Percentiles rank a stretch among this genome's conserved stretches.
Conservation (phyloP, 1,140 invertebrate species). For the Hylaeus volcanicus region DNA sequence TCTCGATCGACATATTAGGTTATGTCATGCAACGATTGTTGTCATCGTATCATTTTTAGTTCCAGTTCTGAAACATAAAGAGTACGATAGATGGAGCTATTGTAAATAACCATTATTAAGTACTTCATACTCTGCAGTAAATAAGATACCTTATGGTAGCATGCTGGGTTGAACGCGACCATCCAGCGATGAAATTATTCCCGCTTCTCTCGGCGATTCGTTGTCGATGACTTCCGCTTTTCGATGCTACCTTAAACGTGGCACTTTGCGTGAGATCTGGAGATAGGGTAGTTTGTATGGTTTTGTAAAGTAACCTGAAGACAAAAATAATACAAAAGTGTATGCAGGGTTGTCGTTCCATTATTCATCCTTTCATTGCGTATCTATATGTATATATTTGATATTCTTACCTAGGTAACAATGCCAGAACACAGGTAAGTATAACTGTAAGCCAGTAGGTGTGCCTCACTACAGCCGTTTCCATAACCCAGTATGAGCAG, state of each 20-base stretch:
- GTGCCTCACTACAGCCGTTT: conserved; percentile 86
- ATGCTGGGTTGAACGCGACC: conserved; percentile 77
- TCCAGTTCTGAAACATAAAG: conserved; percentile 64
- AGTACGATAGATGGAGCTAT: not conserved
- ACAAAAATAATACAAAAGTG: not conserved
- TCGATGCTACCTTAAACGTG: conserved; percentile 52
- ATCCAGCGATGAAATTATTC: conserved; percentile 74
- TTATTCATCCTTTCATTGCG: not conserved
- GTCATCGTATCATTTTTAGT: conserved; percentile 71
- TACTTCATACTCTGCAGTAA: not conserved
- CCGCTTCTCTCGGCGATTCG: conserved; percentile 69
- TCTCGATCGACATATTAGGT: not conserved
- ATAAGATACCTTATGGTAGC: conserved; percentile 75
- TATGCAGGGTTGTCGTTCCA: not conserved
- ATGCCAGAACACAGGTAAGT: conserved; percentile 88
- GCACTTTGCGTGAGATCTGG: conserved; percentile 74
- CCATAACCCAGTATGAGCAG: conserved; percentile 93
- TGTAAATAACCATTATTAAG: not conserved
- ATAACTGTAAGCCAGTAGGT: conserved; percentile 91
- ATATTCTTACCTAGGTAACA: conserved; percentile 88
- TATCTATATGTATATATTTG: no score
- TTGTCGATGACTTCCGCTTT: conserved; percentile 62
- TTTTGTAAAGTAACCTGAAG: conserved; percentile 72
- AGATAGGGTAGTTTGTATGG: conserved; percentile 70
- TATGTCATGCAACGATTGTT: conserved; percentile 73